Base-by-base conservation (phyloP, 2,797 vertebrate genomes). In the Leptodactylus fallax region DNA sequence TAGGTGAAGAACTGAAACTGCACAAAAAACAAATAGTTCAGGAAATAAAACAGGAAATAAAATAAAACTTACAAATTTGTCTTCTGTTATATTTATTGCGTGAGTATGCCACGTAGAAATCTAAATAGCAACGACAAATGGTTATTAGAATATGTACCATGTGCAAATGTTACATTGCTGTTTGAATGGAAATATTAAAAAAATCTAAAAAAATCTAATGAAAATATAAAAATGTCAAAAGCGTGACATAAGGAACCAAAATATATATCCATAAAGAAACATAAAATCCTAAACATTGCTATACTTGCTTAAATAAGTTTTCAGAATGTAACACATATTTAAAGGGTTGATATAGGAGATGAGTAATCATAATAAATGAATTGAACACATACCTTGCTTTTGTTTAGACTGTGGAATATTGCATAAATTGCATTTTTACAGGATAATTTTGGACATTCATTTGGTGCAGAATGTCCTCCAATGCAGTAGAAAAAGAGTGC, bases 381-480 rank as follows among this genome's bases (percentile, higher is more conserved):
- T 23, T 77, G 8, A 85, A 61, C 2, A 61, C 71, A 60, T 85
- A 85, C 83, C 69, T 76, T n/a, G 45, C 13, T 25, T 4, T 7
- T 4, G 14, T 49, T 1, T 12, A 72, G 1, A 36, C 72, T 0
- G 0, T 47, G 0, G 0, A 11, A 1, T 13, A 85, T 23, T 3
- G 1, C 1, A 10, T 8, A 9, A 72, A 74, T n/a, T 11, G 56
- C 13, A 12, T 0, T 0, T 11, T 16, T 0, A 49, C 83, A 76
- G 0, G 21, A 6, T 16, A 21, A 2, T 5, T 14, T 13, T 1
- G 49, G 7, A 10, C 83, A 85, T 8, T 0, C 17, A 45, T 21
- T 16, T 16, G 8, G 83, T 60, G n/a, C n/a, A 14, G 69, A 85
- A 61, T 76, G 6, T 25, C 21, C 55, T 74, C 67, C 82, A 6